Conservation (phyloP, 2,797 vertebrate genomes). For the Sebastes iracundus region DNA sequence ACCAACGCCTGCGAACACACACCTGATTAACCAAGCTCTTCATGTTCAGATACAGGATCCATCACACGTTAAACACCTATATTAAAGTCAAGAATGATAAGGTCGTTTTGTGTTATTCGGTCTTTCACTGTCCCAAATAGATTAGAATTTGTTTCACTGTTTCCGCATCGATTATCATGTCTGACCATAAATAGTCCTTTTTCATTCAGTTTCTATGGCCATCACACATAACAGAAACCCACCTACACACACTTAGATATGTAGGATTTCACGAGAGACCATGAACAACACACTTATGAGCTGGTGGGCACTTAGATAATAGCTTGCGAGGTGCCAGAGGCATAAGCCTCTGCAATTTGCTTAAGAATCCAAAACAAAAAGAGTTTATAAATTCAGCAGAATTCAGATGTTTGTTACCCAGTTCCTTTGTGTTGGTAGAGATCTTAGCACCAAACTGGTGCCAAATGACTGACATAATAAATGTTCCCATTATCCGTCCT, state of each 20-base stretch:
- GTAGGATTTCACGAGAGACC: slow-evolving; percentile 84
- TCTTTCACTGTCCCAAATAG: slow-evolving; percentile 62
- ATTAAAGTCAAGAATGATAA: slow-evolving; percentile 79
- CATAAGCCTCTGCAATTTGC: slow-evolving; percentile 88
- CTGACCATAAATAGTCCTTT: slow-evolving; percentile 79
- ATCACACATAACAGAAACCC: slow-evolving; percentile 75
- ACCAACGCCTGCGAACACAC: slow-evolving; percentile 43
- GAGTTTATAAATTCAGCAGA: slow-evolving; percentile 79
- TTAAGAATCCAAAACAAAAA: slow-evolving; percentile 85
- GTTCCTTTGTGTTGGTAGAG: slow-evolving; percentile 70
- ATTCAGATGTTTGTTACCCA: slow-evolving; percentile 61
- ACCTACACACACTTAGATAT: slow-evolving; percentile 73
- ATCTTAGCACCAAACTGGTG: slow-evolving; percentile 54
- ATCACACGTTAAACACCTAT: slow-evolving; percentile 76
- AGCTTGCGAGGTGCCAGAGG: slow-evolving; percentile 93
- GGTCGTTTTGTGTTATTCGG: slow-evolving; percentile 60
- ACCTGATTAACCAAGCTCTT: slow-evolving; percentile 59
- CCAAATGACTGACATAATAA: slow-evolving; percentile 49
- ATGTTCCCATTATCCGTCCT: slow-evolving; percentile 55
- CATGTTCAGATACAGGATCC: slow-evolving; percentile 68
- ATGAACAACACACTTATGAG: slow-evolving; percentile 93
- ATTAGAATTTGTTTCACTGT: slow-evolving; percentile 63
- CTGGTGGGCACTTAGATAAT: slow-evolving; percentile 98
- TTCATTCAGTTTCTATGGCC: slow-evolving; percentile 75
- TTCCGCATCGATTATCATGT: slow-evolving; percentile 92